Percentiles rank a stretch among this genome's conserved stretches.
These are phyloP conservation scores for Montipora efflorescens DNA, from an alignment of 64 coral and sea anemone species.

Conservation along the genomic window DNA sequence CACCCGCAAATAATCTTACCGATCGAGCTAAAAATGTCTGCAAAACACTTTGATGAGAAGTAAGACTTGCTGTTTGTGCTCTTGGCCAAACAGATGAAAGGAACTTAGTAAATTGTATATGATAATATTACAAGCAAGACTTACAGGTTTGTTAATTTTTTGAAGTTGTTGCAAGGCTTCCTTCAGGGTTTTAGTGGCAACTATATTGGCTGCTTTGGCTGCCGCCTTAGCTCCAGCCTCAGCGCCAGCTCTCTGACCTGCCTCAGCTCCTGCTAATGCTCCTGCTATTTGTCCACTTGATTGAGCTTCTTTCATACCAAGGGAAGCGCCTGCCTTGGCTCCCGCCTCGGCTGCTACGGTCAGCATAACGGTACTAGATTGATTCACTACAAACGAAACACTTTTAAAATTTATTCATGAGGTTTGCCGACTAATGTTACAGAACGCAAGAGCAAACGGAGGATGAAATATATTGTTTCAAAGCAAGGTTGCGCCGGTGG, in stretches of 20 bases:
- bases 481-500: too few species aligned
- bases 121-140: not conserved
- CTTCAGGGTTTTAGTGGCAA: slow-evolving; percentile 54
- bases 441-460: too few species aligned
- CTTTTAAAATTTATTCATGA: not conserved
- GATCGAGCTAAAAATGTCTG: too few species aligned
- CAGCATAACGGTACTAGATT: not conserved
- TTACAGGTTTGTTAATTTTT: slow-evolving; percentile 18
- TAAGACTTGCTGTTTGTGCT: too few species aligned
- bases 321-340: slow-evolving; percentile 56
- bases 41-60: too few species aligned
- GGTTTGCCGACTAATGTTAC: too few species aligned
- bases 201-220: slow-evolving; percentile 22
- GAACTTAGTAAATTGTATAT: too few species aligned
- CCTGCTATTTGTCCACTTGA: slow-evolving; percentile 47
- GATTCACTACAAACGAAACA: not conserved
- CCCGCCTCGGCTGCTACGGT: slow-evolving; percentile 68
- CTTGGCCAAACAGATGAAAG: too few species aligned
- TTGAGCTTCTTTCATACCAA: slow-evolving; percentile 40
- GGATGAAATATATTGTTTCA: too few species aligned
- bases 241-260: slow-evolving; percentile 55
- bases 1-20: too few species aligned
- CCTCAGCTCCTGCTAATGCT: slow-evolving; percentile 51
- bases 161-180: not conserved
- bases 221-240: slow-evolving; percentile 55